A percentile compares a stretch with the other conserved stretches of the same genome.
Evolutionary conservation across 2,113 vertebrate genomes (phyloP).

Genomic region (Paraplagusia blochii): DNA sequence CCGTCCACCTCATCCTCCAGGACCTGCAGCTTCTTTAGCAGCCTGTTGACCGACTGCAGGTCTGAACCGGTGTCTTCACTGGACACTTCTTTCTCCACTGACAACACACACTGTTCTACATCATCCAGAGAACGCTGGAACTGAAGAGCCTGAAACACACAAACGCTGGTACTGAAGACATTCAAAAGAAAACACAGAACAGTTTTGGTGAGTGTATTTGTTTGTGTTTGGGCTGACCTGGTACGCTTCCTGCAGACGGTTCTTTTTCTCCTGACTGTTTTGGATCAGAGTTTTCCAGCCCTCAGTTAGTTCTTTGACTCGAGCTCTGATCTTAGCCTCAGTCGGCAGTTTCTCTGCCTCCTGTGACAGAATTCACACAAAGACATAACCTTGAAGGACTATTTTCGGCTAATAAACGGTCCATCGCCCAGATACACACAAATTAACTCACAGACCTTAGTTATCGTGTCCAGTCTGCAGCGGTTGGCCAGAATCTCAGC

Average conservation of each 20-base stretch:
- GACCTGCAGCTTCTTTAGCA: slow-evolving; percentile 79
- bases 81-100: slow-evolving; percentile 75
- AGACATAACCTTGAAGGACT: neutral
- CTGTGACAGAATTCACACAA: slow-evolving; percentile 60
- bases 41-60: slow-evolving; percentile 71
- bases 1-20: slow-evolving; percentile 79
- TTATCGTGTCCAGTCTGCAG: slow-evolving; percentile 71
- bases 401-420: no score
- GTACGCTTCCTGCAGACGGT: slow-evolving; percentile 78
- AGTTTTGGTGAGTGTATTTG: neutral
- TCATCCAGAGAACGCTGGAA: slow-evolving; percentile 80
- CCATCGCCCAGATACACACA: neutral
- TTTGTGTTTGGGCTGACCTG: slow-evolving; percentile 68
- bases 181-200: no score
- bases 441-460: slow-evolving; percentile 50
- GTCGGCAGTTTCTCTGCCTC: slow-evolving; percentile 83
- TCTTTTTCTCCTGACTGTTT: slow-evolving; percentile 79
- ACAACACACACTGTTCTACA: slow-evolving; percentile 77
- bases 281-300: slow-evolving; percentile 80
- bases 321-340: slow-evolving; percentile 72
- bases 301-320: slow-evolving; percentile 78
- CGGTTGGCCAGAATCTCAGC: slow-evolving; percentile 80
- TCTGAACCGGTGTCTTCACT: slow-evolving; percentile 65
- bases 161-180: neutral
- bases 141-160: slow-evolving; percentile 74